A percentile compares a stretch with the other conserved stretches of the same genome.
Evolutionary conservation across 92 coral and sea anemone species (phyloP).

Genomic region (Paragorgia papillata): DNA sequence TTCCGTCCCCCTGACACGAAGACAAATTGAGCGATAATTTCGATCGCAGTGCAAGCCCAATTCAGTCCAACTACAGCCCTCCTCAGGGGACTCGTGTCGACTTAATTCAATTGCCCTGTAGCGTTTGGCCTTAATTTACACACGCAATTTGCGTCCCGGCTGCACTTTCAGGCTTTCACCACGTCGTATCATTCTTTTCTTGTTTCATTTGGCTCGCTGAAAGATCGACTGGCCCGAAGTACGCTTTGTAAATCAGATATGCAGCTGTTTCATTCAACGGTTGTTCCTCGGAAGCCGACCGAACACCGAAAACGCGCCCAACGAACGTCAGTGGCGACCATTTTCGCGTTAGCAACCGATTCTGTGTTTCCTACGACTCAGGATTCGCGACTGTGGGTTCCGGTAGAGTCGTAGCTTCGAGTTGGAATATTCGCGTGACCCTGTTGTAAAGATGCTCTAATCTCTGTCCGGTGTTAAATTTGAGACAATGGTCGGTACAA

Average conservation of each 20-base stretch:
- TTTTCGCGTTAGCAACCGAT: too few relatives aligned
- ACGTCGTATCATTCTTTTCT: slow-evolving; percentile 15
- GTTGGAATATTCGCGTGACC: background rate
- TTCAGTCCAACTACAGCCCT: background rate
- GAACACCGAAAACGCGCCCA: too few relatives aligned
- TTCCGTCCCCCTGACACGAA: slow-evolving; percentile 43
- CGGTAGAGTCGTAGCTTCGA: too few relatives aligned
- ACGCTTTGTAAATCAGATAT: background rate
- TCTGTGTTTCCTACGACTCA: too few relatives aligned
- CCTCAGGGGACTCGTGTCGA: background rate
- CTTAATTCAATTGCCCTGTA: slow-evolving; percentile 4
- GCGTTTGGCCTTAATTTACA: background rate
- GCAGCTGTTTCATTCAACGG: slow-evolving; percentile 9
- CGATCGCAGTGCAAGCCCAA: background rate
- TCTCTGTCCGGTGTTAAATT: background rate
- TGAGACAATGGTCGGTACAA: background rate
- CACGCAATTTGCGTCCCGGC: slow-evolving; percentile 9
- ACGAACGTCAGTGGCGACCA: too few relatives aligned
- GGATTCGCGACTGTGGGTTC: too few relatives aligned
- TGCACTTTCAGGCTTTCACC: slow-evolving; percentile 18
- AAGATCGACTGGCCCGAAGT: slow-evolving; percentile 6
- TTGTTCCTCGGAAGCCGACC: background rate
- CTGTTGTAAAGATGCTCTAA: background rate
- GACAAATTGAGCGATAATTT: slow-evolving; percentile 42
- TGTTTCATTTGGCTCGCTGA: slow-evolving; percentile 27